phyloP scores from a whole-genome alignment of 2,797 vertebrate species.

The Schizopygopsis malacanthus region DNA sequence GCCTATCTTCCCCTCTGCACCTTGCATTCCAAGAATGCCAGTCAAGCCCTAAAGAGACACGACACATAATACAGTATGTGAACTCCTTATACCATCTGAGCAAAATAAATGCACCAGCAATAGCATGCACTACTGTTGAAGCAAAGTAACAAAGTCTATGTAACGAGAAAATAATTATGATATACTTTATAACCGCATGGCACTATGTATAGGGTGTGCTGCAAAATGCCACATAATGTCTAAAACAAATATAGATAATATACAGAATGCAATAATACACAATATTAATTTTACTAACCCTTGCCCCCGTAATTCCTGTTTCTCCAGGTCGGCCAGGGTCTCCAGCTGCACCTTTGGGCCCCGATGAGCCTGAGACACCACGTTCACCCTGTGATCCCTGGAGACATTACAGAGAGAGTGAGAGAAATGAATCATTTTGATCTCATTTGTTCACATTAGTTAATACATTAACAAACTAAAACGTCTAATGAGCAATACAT shows the following conservation, averaged over 20 bases:
- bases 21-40: slow-evolving; percentile 89
- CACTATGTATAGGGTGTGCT: not conserved
- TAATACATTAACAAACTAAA: not conserved
- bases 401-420: not conserved
- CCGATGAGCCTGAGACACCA: slow-evolving; percentile 82
- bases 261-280: not conserved
- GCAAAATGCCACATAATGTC: not conserved
- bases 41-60: slow-evolving; percentile 85
- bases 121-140: not conserved
- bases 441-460: not conserved
- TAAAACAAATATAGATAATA: not conserved
- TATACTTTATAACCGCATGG: not conserved
- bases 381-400: slow-evolving; percentile 95
- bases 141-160: too few species aligned
- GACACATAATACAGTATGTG: not conserved
- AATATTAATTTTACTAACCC: slow-evolving; percentile 79
- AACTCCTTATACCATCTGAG: not conserved
- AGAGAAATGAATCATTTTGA: not conserved
- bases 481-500: not conserved
- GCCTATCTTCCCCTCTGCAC: slow-evolving; percentile 93
- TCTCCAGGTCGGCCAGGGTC: slow-evolving; percentile 93
- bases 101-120: not conserved
- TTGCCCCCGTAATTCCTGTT: slow-evolving; percentile 91
- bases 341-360: slow-evolving; percentile 88
- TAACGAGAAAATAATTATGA: not conserved